Base-by-base conservation (phyloP, 1,140 invertebrate species). In the Conopomorpha cramerella region DNA sequence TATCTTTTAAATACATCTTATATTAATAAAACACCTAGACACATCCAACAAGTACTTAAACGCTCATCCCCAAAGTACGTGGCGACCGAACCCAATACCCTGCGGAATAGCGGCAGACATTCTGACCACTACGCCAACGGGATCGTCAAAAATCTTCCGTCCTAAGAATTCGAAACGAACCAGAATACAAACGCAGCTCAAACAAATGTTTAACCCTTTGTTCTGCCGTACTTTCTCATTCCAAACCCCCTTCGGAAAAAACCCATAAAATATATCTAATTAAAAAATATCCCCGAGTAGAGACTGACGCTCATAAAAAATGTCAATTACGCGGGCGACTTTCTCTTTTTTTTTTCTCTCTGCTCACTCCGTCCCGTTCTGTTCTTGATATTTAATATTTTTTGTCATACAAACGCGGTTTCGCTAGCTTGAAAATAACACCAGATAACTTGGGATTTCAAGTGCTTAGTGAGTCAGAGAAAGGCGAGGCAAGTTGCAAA, bases 241-340 rank as follows among this genome's bases (percentile, higher is more conserved):
- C 19, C 11, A 16, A 10, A n/a, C 60, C 65, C 63, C 57, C 67
- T 63, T 53, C 61, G 57, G 71, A 74, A 72, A 74, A 72, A 60
- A 39, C 61, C 55, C 74, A 78, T 78, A 78, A 78, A 78, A 78
- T 78, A 78, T 77, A 78, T 78, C 70, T 78, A 78, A 78, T 78
- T 78, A 78, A 77, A 78, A 78, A 78, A 78, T 77, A 77, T 77
- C 68, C 74, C 56, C 63, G 67, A 64, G 56, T 66, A 59, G 72
- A 72, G 60, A 59, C 64, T 73, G 74, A 70, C 68, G 65, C 56
- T 65, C 63, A 74, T 78, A 78, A 78, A 78, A 73, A 78, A 78
- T 77, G 74, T 77, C 74, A 78, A 78, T 78, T 78, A 77, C 59
- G 59, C n/a, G n/a, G 39, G 30, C 40, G 65, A 52, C 61, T 68